Base-by-base conservation (phyloP, 2,797 vertebrate species). In the Schizopygopsis pylzovi region DNA sequence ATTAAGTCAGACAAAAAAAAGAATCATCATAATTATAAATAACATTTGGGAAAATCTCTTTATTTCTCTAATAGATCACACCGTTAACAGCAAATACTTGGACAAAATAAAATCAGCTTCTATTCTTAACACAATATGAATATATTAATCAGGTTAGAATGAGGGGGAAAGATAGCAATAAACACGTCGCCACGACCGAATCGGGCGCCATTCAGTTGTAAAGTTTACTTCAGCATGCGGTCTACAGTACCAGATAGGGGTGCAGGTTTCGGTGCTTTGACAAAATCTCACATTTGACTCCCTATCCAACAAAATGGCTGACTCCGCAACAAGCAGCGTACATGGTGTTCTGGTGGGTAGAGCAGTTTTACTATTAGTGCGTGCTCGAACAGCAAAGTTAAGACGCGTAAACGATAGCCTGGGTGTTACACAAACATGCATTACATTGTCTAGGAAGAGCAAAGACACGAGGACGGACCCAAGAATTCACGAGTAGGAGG, bases 401-500 rank as follows among this genome's bases (percentile, higher is more conserved):
- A 33, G 75, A 54, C n/a, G 43, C 18, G 76, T 71, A 72, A 72
- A 87, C 16, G 37, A 56, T 59, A 79, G 45, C 28, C 73, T 83
- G 81, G n/a, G 79, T 75, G 72, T 86, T 47, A 20, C 63, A 83
- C 79, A 59, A 87, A 67, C 33, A 33, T 73, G 41, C 33, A 77
- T 75, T 81, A 85, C 87, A 86, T 81, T 81, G 86, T 85, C 82
- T 84, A 47, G 65, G 85, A 67, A 77, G 82, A 83, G 78, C 83
- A 78, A 73, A 85, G 79, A 85, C 86, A 87, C 78, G 77, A 87
- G 85, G 85, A 86, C 80, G 91, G 89, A 88, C 88, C 90, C 92
- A 93, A 91, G 93, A 93, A 91, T 94, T 92, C 92, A 90, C 93
- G 92, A 94, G 95, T 94, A 95, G 94, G 95, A 95, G 95, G 95